Conservation (phyloP, 2,888 invertebrate species). For the Augochlorella aurata region DNA sequence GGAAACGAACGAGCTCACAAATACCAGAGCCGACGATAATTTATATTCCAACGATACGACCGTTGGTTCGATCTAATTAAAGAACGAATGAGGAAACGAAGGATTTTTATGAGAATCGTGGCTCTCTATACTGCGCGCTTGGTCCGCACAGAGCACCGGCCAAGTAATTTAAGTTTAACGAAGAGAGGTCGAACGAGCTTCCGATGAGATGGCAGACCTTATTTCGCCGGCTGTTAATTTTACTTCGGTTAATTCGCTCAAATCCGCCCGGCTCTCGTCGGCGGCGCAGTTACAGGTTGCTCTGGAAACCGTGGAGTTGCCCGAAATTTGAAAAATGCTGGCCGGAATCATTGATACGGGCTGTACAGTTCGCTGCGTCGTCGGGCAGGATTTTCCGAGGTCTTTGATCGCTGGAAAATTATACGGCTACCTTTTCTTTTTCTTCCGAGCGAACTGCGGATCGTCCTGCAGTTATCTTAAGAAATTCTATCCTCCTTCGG, state of each 20-base stretch:
- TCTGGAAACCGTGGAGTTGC: not conserved
- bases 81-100: slow-evolving; percentile 30
- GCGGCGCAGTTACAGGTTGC: not conserved
- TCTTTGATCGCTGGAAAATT: not conserved
- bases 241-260: slow-evolving; percentile 41
- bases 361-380: not conserved
- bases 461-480: too few species aligned
- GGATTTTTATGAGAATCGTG: slow-evolving; percentile 60
- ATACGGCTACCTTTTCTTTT: too few species aligned
- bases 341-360: too few species aligned
- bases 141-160: not conserved
- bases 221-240: slow-evolving; percentile 58
- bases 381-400: not conserved
- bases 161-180: slow-evolving; percentile 57
- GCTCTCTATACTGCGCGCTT: slow-evolving; percentile 9
- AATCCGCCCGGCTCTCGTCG: slow-evolving; percentile 16
- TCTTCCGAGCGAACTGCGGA: too few species aligned
- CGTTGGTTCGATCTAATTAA: slow-evolving; percentile 50
- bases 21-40: slow-evolving; percentile 4
- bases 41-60: slow-evolving; percentile 28
- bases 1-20: not conserved
- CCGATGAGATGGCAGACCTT: slow-evolving; percentile 50
- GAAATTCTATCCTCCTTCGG: too few species aligned
- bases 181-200: slow-evolving; percentile 58
- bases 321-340: not conserved